Base-by-base conservation (phyloP, 2,888 invertebrate genomes). In the Oscheius myriophilus region DNA sequence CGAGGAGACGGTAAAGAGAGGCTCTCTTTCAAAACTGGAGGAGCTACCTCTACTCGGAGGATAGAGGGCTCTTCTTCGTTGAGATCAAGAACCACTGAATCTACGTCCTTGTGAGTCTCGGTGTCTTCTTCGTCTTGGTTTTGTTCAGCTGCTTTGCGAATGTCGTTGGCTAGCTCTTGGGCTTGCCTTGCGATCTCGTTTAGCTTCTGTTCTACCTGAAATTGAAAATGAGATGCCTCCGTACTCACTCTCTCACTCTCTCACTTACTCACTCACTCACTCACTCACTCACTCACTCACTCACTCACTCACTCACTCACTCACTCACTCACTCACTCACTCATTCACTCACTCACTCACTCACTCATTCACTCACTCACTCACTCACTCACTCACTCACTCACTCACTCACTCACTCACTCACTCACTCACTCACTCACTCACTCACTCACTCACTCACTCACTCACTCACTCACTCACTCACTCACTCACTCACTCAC, bases 121-220 rank as follows among this genome's bases (percentile, higher is more conserved):
- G 64, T 65, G 41, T 65, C 61, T 2, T 49, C 39, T 25, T 61
- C 61, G 2, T 61, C 61, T 7, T 58, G 43, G n/a, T 61, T 49
- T 16, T 49, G 21, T n/a, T 61, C 52, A 1, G 52, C 52, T 18
- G 67, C 61, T 2, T 53, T 39, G 9, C 61, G 51, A 16, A 67
- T 61, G 14, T 59, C 41, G 26, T 53, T 52, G 18, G 67, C 67
- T 9, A 67, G 52, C 41, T 61, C 53, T 21, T 67, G 59, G 26
- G 67, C 67, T 21, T 67, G 67, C 43, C 42, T 45, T 4, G 67
- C 67, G 59, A 67, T 61, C n/a, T 67, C 67, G 41, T 46, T 61
- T 33, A 67, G 53, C 41, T 67, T 67, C 52, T 52, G n/a, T 49
- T 67, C 67, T 14, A 67, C 59, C 59, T 58, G 59, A 43, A 58